phyloP scores from a whole-genome alignment of 2,888 invertebrate genomes.

The Stenodema calcarata region DNA sequence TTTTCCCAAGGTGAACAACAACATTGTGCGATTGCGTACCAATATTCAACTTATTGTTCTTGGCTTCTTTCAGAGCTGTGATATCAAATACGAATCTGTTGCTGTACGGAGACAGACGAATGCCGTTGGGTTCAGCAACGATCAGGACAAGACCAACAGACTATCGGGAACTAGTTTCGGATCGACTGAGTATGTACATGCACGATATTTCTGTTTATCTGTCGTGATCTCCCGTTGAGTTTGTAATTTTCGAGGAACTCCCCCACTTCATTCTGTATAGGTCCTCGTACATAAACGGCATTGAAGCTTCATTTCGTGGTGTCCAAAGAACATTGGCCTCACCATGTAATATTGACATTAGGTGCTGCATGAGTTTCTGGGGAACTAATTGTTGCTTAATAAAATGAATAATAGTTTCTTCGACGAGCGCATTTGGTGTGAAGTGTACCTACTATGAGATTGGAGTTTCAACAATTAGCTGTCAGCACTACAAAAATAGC shows the following conservation, averaged over 20 bases:
- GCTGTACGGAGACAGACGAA: conserved; percentile 67
- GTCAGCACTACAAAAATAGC: neutral
- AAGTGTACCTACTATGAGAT: neutral
- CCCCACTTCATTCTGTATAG: neutral
- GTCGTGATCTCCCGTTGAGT: neutral
- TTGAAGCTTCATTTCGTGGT: no score
- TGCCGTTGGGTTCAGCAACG: conserved; percentile 52
- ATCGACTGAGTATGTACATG: conserved; percentile 69
- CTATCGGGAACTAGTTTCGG: conserved; percentile 68
- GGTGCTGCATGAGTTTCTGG: neutral
- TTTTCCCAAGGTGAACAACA: no score
- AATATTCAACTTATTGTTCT: no score
- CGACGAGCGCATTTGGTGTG: neutral
- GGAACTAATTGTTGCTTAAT: neutral
- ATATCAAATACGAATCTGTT: conserved; percentile 70
- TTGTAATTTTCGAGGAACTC: neutral
- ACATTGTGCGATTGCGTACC: no score
- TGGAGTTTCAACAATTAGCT: neutral
- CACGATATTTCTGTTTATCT: neutral
- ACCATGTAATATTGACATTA: no score
- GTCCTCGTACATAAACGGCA: no score
- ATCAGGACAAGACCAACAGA: conserved; percentile 62
- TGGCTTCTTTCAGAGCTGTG: conserved; percentile 66
- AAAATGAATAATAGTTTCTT: neutral
- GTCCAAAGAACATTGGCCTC: no score